Base-by-base conservation (phyloP, 2,113 vertebrate genomes). In the Saguinus midas region DNA sequence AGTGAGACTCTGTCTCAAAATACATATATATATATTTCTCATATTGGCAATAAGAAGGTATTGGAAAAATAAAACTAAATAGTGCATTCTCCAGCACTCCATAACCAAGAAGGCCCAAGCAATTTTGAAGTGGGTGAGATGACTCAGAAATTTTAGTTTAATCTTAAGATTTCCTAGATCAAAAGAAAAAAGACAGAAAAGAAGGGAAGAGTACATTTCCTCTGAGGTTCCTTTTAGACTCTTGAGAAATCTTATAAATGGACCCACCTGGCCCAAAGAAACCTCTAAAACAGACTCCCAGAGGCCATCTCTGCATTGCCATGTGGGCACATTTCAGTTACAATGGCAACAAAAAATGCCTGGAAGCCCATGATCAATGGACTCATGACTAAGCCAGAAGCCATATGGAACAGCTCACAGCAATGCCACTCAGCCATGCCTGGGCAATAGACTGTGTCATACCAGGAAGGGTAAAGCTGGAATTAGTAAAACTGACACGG, bases 11-110 rank as follows among this genome's bases (percentile, higher is more conserved):
- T 52, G 52, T 52, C 52, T 17, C 52, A 52, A 52, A 52, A 52
- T 52, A 52, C 16, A 52, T 52, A 52, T 5, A 43, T 43, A 52
- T 0, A 52, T 11, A n/a, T n/a, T n/a, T n/a, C n/a, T n/a, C 6
- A 86, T 90, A 43, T 90, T 90, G 12, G 90, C 92, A 87, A 57
- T 52, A 85, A 91, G 66, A 29, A 94, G 66, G 73, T 32, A 87
- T 1, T 1, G 45, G 45, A 52, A 72, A 88, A 93, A 32, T 11
- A 66, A 90, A 85, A 78, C 16, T n/a, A 85, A 88, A 87, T 1
- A 82, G 21, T 6, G 64, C 25, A 88, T 86, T 81, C 87, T 10
- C 83, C 58, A 92, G 52, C 16, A 79, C 16, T 87, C 70, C 37
- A 85, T 16, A 81, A 9, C 4, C 57, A 88, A 55, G 43, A 80